Base-by-base conservation (phyloP, 2,113 vertebrate species). In the Grus americana region DNA sequence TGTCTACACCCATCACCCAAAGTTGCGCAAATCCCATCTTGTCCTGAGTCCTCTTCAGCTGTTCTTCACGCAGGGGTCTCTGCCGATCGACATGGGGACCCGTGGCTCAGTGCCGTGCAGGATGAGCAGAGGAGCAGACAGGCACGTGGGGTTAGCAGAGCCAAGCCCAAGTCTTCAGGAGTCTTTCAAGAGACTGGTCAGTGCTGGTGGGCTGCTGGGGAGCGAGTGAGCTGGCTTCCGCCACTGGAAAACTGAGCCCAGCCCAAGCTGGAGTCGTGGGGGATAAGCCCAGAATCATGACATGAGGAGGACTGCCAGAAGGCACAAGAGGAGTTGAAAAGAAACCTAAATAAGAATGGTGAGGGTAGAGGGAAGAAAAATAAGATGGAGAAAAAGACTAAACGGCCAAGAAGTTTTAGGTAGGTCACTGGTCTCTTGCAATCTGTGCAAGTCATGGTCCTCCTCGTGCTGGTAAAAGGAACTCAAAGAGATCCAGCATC, bases 171-270 rank as follows among this genome's bases (percentile, higher is more conserved):
- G 50, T 36, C 67, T 57, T 81, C 30, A 67, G 59, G 14, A 70
- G 50, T 65, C 49, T 86, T 88, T 87, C 92, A 91, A 89, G 89
- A 76, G 58, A 46, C 55, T 62, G 58, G 49, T 68, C 36, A 83
- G 76, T 2, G 8, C 57, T 84, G 57, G 10, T 49, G 71, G 38
- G 54, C 58, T 81, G 72, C 62, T 5, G 3, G 44, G 18, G n/a
- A 85, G 16, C 5, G 4, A 44, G 20, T 32, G 40, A 49, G 16
- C 23, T 86, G 46, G 26, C 32, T 66, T 49, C 40, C 85, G 58
- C 26, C 70, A 38, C 54, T 30, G 62, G 73, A n/a, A 87, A 91
- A 75, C 36, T 4, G 16, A 70, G 47, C 70, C 47, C 34, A 83
- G 67, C 32, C 46, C 52, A 72, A 54, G 52, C 26, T 16, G 57